Evolutionary conservation across 2,113 vertebrate genomes (phyloP).

Genomic region (Pedionomus torquatus): DNA sequence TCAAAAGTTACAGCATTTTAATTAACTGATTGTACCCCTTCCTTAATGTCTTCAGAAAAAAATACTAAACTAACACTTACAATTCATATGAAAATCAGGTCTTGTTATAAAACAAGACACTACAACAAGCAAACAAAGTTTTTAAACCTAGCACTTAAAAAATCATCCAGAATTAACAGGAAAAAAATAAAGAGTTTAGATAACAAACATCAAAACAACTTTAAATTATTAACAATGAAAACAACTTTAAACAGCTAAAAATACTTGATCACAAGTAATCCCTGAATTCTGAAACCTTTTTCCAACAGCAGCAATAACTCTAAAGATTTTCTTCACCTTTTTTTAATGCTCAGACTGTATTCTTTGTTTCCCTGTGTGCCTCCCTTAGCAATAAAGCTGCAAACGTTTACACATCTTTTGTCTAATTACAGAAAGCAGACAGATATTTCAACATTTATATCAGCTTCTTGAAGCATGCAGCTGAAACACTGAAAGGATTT

Average conservation of each 20-base stretch:
- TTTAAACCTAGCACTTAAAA: neutral
- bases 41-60: neutral
- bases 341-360: neutral
- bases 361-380: neutral
- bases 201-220: neutral
- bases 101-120: neutral
- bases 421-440: neutral
- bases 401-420: neutral
- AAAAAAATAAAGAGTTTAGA: neutral
- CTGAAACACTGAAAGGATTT: neutral
- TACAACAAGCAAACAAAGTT: neutral
- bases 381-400: neutral
- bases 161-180: fast-evolving
- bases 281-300: neutral
- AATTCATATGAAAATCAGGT: neutral
- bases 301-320: neutral
- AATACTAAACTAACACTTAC: neutral
- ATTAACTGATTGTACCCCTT: neutral
- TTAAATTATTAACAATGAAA: neutral
- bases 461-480: neutral
- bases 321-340: neutral
- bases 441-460: neutral
- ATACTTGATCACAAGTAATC: neutral
- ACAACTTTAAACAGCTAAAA: neutral
- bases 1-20: neutral